Evolutionary conservation across 2,888 invertebrate genomes (phyloP).

Genomic region (Perithous albicinctus): DNA sequence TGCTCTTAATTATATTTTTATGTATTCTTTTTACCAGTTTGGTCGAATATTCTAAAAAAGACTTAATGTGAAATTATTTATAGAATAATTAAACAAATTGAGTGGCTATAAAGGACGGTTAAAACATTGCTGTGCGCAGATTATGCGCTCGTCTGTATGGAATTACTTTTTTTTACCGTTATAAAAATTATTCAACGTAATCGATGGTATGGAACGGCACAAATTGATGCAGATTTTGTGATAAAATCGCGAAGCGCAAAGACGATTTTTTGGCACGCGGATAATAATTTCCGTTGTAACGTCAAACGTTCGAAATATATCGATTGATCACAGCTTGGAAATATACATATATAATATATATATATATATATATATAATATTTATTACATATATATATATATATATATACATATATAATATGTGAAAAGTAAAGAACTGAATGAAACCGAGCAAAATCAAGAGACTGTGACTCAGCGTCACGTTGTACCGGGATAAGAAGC

Average conservation of each 20-base stretch:
- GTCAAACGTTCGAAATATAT: constrained; percentile 44
- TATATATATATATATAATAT: constrained; percentile 34
- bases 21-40: too few species aligned
- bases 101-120: too few species aligned
- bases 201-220: not conserved
- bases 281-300: constrained; percentile 55
- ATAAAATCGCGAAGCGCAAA: constrained; percentile 27
- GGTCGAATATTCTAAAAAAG: too few species aligned
- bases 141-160: constrained; percentile 8
- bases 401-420: constrained; percentile 30
- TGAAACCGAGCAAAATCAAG: constrained; percentile 49
- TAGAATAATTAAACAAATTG: too few species aligned
- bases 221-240: constrained; percentile 22
- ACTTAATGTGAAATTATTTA: too few species aligned
- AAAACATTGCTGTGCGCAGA: too few species aligned
- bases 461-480: constrained; percentile 54
- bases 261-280: constrained; percentile 30
- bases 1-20: too few species aligned
- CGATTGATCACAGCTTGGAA: constrained; percentile 53
- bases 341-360: constrained; percentile 43
- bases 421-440: constrained; percentile 35
- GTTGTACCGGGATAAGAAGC: constrained; percentile 37
- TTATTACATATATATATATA: too few species aligned
- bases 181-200: not conserved
- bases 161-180: not conserved